These are phyloP conservation scores for Tylochromis polylepis DNA, from an alignment of 2,113 vertebrate species.

Conservation along the genomic window DNA sequence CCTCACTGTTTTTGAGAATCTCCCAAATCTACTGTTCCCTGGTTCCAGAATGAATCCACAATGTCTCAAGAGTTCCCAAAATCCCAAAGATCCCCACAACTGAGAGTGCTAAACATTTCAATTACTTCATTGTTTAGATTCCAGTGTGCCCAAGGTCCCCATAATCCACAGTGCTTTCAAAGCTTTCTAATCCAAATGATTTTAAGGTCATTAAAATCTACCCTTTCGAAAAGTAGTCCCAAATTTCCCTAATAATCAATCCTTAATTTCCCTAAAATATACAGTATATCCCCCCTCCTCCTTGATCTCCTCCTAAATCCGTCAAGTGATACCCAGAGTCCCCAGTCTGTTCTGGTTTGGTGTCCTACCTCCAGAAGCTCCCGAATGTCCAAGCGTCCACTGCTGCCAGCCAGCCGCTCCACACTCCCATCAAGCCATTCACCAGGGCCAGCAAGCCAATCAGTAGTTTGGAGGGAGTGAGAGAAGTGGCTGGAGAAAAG, in stretches of 20 bases:
- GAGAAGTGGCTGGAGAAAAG: constrained; percentile 62
- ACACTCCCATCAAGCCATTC: constrained; percentile 82
- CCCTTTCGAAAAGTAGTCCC: neutral
- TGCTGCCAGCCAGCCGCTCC: constrained; percentile 78
- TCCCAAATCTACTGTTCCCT: neutral
- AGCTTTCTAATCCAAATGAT: neutral
- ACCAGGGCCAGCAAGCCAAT: constrained; percentile 82
- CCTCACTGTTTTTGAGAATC: neutral
- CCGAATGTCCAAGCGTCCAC: constrained; percentile 87
- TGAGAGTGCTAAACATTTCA: neutral
- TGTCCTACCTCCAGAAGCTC: constrained; percentile 77
- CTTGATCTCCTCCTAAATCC: neutral
- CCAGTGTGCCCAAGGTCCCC: neutral
- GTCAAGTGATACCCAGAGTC: neutral
- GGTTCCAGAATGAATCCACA: neutral
- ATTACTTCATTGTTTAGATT: neutral
- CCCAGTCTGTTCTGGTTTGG: too few species aligned
- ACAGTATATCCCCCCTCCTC: neutral
- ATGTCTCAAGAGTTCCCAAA: neutral
- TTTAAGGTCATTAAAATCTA: neutral
- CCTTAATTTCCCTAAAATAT: neutral
- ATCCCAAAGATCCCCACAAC: neutral
- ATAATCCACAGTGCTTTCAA: neutral
- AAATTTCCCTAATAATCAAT: neutral
- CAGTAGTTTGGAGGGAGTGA: constrained; percentile 80